Percentiles rank a stretch among this genome's conserved stretches.
These are phyloP conservation scores for Aramus guarauna DNA, from an alignment of 2,113 vertebrate genomes.

Conservation along the genomic window DNA sequence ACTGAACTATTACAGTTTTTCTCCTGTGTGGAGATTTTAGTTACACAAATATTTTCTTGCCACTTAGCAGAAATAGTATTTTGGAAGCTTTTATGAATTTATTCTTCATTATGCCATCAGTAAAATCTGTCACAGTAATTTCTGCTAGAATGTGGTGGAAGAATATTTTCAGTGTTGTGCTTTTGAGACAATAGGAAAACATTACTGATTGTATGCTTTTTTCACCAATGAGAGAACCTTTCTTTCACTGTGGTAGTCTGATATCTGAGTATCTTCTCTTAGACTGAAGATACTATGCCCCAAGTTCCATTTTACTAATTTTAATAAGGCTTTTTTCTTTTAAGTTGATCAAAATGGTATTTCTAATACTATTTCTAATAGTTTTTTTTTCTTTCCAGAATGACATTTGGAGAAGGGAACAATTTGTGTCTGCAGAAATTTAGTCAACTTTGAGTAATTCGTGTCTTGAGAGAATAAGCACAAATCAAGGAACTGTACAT, in stretches of 20 bases:
- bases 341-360: background rate
- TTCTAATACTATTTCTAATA: background rate
- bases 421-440: background rate
- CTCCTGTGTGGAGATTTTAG: background rate
- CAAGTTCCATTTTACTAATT: background rate
- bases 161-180: background rate
- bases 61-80: background rate
- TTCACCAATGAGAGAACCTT: background rate
- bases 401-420: background rate
- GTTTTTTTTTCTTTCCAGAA: background rate
- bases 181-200: background rate
- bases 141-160: background rate
- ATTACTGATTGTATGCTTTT: background rate
- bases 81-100: constrained; percentile 35
- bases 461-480: background rate
- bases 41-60: background rate
- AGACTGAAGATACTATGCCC: background rate
- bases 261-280: background rate
- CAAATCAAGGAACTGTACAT: background rate
- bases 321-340: background rate
- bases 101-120: background rate
- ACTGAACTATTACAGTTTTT: background rate
- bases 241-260: background rate
- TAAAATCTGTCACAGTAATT: background rate
- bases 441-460: background rate